These are phyloP conservation scores for Ursus arctos DNA, from an alignment of 2,113 vertebrate genomes.

Conservation along the genomic window DNA sequence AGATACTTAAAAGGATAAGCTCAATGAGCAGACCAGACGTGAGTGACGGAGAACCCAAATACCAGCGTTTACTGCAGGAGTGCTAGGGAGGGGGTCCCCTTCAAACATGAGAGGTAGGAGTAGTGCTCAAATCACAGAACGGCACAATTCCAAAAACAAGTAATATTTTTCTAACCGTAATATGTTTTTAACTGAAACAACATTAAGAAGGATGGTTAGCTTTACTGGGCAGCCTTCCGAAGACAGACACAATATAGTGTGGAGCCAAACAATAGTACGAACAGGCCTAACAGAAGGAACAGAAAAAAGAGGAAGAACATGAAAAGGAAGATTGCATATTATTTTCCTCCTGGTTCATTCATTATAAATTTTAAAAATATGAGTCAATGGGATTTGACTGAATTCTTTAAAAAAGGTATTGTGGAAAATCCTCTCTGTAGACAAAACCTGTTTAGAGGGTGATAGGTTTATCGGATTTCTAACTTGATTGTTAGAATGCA, in stretches of 20 bases:
- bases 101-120: neutral
- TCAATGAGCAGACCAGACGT: neutral
- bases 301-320: neutral
- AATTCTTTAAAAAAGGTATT: slow-evolving; percentile 33
- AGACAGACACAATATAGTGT: neutral
- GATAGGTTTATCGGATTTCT: neutral
- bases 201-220: neutral
- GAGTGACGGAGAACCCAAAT: neutral
- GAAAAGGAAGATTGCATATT: neutral
- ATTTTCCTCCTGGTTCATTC: neutral
- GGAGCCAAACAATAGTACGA: neutral
- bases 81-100: neutral
- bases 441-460: neutral
- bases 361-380: neutral
- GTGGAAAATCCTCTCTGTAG: neutral
- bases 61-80: neutral
- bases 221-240: neutral
- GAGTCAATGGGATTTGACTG: neutral
- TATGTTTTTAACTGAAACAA: neutral
- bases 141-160: neutral
- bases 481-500: neutral
- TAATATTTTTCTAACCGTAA: neutral
- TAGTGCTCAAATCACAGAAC: neutral
- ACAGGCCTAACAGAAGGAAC: neutral
- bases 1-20: slow-evolving; percentile 21